These are phyloP conservation scores for Batillaria attramentaria DNA, from an alignment of 1,140 invertebrate genomes.

Conservation along the genomic window DNA sequence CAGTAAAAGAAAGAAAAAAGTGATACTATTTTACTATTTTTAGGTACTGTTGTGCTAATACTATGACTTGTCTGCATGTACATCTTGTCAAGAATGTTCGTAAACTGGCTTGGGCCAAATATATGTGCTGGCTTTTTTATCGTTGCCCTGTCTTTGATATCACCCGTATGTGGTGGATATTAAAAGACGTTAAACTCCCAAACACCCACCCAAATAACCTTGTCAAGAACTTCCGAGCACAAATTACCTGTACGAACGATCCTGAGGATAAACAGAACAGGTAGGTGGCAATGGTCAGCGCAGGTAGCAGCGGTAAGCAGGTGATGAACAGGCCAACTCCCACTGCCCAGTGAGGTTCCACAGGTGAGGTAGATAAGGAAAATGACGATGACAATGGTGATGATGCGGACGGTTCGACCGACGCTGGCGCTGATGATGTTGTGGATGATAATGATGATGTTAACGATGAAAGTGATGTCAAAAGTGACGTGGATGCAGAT, in stretches of 20 bases:
- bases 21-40: not conserved
- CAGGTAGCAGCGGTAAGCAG: constrained; percentile 40
- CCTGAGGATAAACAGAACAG: constrained; percentile 36
- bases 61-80: not conserved
- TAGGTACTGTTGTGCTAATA: not conserved
- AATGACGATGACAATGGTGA: not conserved
- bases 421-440: not conserved
- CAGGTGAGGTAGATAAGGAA: not conserved
- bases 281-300: constrained; percentile 38
- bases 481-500: not conserved
- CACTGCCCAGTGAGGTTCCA: constrained; percentile 52
- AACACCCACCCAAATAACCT: no score
- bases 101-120: not conserved
- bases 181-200: no score
- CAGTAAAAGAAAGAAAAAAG: not conserved
- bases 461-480: constrained; percentile 5
- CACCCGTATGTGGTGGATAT: not conserved
- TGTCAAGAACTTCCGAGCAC: no score
- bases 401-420: not conserved
- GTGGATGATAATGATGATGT: constrained; percentile 7
- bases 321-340: constrained; percentile 53
- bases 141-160: not conserved
- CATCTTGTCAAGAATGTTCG: not conserved
- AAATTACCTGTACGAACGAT: constrained; percentile 29
- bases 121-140: not conserved